Conservation (phyloP, 2,797 vertebrate genomes). For the Huso huso region DNA sequence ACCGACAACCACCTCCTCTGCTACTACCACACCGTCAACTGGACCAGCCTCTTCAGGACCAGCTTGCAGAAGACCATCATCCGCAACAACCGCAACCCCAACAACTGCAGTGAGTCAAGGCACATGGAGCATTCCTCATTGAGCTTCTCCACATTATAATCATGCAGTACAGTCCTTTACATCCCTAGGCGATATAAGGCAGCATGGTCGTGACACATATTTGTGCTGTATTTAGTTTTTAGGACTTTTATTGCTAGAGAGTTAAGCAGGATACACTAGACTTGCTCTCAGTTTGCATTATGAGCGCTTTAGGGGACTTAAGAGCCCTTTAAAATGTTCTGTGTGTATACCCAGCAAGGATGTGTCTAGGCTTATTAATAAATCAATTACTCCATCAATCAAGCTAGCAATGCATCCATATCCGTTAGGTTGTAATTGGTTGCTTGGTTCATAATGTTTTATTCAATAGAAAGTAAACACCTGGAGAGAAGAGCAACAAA, state of each 20-base stretch:
- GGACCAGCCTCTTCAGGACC: slow-evolving; percentile 87
- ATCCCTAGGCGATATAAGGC: too few relatives aligned
- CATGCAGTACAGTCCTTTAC: too few relatives aligned
- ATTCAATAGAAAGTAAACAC: too few relatives aligned
- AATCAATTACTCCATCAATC: neutral
- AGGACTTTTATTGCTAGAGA: too few relatives aligned
- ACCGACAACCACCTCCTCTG: slow-evolving; percentile 91
- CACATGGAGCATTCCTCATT: neutral
- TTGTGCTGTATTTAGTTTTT: too few relatives aligned
- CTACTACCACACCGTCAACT: slow-evolving; percentile 95
- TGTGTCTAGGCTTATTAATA: neutral
- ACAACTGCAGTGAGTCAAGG: slow-evolving; percentile 82
- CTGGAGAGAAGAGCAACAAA: too few relatives aligned
- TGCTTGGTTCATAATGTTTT: too few relatives aligned
- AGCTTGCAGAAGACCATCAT: slow-evolving; percentile 76
- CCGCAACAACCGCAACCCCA: slow-evolving; percentile 78
- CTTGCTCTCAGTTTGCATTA: too few relatives aligned
- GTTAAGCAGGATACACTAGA: too few relatives aligned
- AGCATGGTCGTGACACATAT: too few relatives aligned
- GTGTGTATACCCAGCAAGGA: neutral
- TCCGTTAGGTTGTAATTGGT: neutral
- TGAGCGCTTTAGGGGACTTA: too few relatives aligned
- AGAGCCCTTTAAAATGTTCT: neutral
- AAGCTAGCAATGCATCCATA: neutral
- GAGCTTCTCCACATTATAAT: too few relatives aligned